Percentiles rank a stretch among this genome's conserved stretches.
phyloP scores from a whole-genome alignment of 2,797 vertebrate genomes.

The Brotula barbata region DNA sequence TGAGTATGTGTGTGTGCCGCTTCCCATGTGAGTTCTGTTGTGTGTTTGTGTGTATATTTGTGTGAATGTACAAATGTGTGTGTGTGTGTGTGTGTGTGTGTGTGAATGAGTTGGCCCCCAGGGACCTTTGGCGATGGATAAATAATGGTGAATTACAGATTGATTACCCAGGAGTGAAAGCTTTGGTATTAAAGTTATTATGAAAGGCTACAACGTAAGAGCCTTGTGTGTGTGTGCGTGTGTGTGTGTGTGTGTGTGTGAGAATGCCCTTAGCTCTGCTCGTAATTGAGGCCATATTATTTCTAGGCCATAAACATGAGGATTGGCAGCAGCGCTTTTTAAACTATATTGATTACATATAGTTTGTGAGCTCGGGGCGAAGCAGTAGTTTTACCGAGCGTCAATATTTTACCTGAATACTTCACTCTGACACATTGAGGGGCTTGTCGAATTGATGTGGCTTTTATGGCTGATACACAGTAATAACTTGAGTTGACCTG shows the following conservation, averaged over 20 bases:
- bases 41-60: constrained; percentile 21
- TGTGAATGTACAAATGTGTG: constrained; percentile 18
- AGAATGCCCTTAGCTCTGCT: constrained; percentile 40
- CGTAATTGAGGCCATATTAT: constrained; percentile 65
- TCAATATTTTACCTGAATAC: constrained; percentile 55
- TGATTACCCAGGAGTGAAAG: constrained; percentile 77
- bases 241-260: background rate
- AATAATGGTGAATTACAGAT: constrained; percentile 77
- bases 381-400: constrained; percentile 29
- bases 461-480: constrained; percentile 43
- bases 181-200: constrained; percentile 70
- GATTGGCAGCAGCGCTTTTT: constrained; percentile 58
- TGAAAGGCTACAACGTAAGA: constrained; percentile 61
- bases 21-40: constrained; percentile 33
- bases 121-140: constrained; percentile 63
- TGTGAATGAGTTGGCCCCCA: constrained; percentile 41
- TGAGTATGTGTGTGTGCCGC: constrained; percentile 9
- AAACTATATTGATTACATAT: constrained; percentile 60
- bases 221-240: constrained; percentile 16
- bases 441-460: constrained; percentile 41
- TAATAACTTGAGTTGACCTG: constrained; percentile 50
- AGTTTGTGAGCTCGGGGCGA: constrained; percentile 34
- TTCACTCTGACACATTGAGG: constrained; percentile 39
- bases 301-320: constrained; percentile 65
- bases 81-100: constrained; percentile 26